A percentile compares a stretch with the other conserved stretches of the same genome.
These are phyloP conservation scores for Thermophis baileyi DNA, from an alignment of 2,113 vertebrate species.

Conservation along the genomic window DNA sequence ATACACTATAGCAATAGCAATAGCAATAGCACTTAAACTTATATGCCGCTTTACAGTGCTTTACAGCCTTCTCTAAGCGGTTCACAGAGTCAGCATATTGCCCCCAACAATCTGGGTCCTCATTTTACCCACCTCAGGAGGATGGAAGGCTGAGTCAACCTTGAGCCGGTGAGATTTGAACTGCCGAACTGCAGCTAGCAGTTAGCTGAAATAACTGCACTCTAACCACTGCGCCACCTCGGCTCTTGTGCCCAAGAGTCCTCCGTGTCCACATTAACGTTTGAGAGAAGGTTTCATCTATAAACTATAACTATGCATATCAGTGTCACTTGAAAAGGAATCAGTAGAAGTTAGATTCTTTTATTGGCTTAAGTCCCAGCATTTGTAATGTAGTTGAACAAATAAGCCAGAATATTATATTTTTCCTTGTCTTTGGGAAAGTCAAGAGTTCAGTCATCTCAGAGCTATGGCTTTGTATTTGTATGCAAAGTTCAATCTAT, in stretches of 20 bases:
- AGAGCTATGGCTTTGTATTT: neutral
- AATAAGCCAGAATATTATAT: neutral
- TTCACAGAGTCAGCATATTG: no score
- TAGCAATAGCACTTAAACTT: no score
- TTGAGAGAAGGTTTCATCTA: neutral
- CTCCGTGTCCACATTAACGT: neutral
- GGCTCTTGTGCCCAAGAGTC: neutral
- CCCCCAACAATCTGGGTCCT: no score
- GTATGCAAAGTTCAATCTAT: neutral
- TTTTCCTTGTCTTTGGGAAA: neutral
- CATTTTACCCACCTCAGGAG: no score
- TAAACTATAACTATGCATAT: neutral
- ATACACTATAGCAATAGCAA: no score
- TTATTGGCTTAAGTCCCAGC: neutral
- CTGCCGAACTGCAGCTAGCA: no score
- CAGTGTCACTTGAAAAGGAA: neutral
- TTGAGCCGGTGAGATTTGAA: no score
- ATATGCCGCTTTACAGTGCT: no score
- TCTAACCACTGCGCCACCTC: no score
- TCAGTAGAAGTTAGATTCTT: neutral
- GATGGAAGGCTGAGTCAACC: no score
- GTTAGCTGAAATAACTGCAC: no score
- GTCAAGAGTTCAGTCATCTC: neutral
- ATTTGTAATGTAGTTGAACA: neutral
- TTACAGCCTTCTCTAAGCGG: no score